Percentiles rank a stretch among this genome's conserved stretches.
Evolutionary conservation across 2,888 invertebrate species (phyloP).

Genomic region (Agonopterix heracliana): DNA sequence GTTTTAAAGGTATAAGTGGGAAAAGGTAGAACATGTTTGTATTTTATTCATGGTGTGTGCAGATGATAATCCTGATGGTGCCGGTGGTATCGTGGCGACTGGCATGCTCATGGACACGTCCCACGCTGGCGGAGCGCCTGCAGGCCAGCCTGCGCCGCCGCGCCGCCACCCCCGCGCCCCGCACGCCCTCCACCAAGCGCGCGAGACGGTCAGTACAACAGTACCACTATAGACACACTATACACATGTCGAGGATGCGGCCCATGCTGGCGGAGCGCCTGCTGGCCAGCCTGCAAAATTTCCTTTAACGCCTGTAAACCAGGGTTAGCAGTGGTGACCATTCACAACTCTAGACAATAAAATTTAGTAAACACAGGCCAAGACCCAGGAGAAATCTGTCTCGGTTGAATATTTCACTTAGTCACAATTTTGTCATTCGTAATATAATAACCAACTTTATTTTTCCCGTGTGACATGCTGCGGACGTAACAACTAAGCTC

Average conservation of each 20-base stretch:
- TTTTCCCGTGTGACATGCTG: no score
- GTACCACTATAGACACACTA: background rate
- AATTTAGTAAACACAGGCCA: no score
- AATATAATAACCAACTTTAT: no score
- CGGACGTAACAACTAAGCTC: no score
- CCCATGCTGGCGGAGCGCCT: background rate
- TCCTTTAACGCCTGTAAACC: background rate
- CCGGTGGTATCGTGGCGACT: slow-evolving; percentile 97
- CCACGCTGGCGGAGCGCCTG: slow-evolving; percentile 94
- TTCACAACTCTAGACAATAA: no score
- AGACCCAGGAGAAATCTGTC: no score
- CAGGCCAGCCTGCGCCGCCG: slow-evolving; percentile 85
- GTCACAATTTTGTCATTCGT: no score
- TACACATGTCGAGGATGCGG: background rate
- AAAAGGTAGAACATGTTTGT: no score
- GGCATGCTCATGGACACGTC: slow-evolving; percentile 93
- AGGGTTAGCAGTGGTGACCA: no score
- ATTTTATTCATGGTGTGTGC: slow-evolving; percentile 4
- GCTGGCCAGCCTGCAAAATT: no score
- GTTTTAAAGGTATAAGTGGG: no score
- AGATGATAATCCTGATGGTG: slow-evolving; percentile 88
- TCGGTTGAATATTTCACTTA: no score
- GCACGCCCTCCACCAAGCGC: slow-evolving; percentile 91
- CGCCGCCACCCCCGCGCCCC: slow-evolving; percentile 84
- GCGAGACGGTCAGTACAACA: slow-evolving; percentile 90